phyloP scores from a whole-genome alignment of 2,113 vertebrate genomes.

The Hydrolagus affinis region DNA sequence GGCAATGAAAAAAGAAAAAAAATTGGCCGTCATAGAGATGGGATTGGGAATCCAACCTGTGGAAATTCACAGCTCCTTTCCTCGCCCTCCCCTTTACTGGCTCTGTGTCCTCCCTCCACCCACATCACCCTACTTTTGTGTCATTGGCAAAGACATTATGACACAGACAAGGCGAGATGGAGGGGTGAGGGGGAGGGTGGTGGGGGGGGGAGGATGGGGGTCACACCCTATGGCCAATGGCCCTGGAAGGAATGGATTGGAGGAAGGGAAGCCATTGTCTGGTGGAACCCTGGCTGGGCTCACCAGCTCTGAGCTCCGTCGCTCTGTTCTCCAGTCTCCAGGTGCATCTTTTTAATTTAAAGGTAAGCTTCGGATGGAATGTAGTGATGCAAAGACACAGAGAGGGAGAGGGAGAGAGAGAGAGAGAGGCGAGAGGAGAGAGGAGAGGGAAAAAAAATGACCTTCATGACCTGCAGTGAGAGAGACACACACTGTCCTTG shows the following conservation, averaged over 20 bases:
- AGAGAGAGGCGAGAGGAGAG: not conserved
- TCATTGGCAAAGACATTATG: not conserved
- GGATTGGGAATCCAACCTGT: no score
- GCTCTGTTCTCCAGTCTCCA: conserved; percentile 14
- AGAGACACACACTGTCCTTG: not conserved
- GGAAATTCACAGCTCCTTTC: no score
- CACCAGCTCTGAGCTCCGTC: not conserved
- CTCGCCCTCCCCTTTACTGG: not conserved
- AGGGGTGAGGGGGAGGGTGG: no score
- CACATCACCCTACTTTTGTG: no score
- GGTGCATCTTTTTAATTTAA: conserved; percentile 32
- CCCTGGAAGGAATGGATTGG: not conserved
- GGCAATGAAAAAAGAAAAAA: no score
- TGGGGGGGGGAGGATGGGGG: no score
- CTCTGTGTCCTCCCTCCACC: not conserved
- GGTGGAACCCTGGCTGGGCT: not conserved
- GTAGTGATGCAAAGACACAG: conserved; percentile 17
- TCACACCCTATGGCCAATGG: not conserved
- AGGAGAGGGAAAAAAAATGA: not conserved
- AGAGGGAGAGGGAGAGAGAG: not conserved
- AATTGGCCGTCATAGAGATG: no score
- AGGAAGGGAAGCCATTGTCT: conserved; percentile 2
- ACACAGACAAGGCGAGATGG: not conserved
- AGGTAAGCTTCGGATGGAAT: conserved; percentile 25
- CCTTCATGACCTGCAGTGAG: not conserved